Base-by-base conservation (phyloP, 1,140 invertebrate genomes). In the Epicauta chinensis region DNA sequence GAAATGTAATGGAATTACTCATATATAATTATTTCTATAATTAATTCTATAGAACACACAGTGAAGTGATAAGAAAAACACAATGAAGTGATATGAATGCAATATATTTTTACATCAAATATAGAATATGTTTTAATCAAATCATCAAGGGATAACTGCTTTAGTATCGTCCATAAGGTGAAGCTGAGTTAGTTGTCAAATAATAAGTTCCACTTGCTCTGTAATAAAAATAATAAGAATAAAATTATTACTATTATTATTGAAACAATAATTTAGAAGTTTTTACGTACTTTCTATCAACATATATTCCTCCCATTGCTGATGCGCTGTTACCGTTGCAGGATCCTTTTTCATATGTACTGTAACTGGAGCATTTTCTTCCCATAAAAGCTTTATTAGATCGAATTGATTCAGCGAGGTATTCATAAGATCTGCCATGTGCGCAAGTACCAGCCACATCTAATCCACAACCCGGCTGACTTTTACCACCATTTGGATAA, bases 381-480 rank as follows among this genome's bases (percentile, higher is more conserved):
- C 77, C 76, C 0, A 71, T 60, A 65, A 79, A 67, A 34, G 52
- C 44, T 14, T 16, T 39, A 32, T 46, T 37, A 3, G 43, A 16
- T 13, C 2, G 15, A 12, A 63, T 48, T 23, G 59, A 56, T 46
- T 61, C 61, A 9, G 61, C 56, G n/a, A 49, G 30, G 31, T 39
- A 49, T 31, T 39, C 17, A 52, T 77, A 79, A 4, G 80, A 74
- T 0, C 78, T 67, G 31, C 73, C 72, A 59, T 81, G 79, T n/a
- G 75, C 71, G 38, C 79, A 81, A 29, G 16, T 37, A 29, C 53
- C 63, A 17, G 44, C 7, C 12, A 53, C 14, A 65, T 78, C 75
- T 13, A 68, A 64, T 2, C 62, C 67, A 50, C 86, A 89, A 1
- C 86, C 86, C 2, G 81, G 80, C 62, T 89, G 86, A 5, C 71